A percentile compares a stretch with the other conserved stretches of the same genome.
Conservation (phyloP, 2,888 invertebrate genomes). For the Tuta absoluta region DNA sequence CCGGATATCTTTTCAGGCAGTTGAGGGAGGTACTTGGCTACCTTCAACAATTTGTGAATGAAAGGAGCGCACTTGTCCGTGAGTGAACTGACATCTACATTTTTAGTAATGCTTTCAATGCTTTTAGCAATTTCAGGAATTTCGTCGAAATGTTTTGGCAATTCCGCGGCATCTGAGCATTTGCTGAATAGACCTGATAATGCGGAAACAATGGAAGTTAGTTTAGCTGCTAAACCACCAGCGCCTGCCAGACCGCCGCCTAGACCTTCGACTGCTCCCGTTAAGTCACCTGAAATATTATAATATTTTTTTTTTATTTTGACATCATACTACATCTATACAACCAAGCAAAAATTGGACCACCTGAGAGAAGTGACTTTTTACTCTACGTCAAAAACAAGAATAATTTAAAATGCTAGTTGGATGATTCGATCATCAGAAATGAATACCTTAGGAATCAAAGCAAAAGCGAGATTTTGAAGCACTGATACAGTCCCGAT, state of each 20-base stretch:
- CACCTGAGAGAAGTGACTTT: too few species aligned
- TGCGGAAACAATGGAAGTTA: neutral
- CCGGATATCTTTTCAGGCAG: neutral
- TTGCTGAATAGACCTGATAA: neutral
- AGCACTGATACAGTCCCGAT: too few species aligned
- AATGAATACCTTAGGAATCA: too few species aligned
- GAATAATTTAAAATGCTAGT: too few species aligned
- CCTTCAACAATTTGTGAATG: neutral
- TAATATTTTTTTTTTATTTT: too few species aligned
- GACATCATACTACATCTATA: too few species aligned
- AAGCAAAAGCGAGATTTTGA: too few species aligned
- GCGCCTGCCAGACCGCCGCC: neutral
- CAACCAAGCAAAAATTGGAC: too few species aligned
- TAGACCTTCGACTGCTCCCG: neutral
- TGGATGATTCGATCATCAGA: too few species aligned
- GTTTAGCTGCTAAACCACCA: neutral
- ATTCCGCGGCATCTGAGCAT: neutral
- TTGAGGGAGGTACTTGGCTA: neutral
- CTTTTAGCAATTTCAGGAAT: constrained; percentile 1
- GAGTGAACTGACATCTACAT: neutral
- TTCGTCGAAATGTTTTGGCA: neutral
- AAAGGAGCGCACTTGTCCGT: neutral
- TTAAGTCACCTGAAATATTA: neutral
- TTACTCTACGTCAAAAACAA: too few species aligned
- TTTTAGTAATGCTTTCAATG: neutral